Conservation (phyloP, 1,140 invertebrate genomes). For the Pachypsylla venusta region DNA sequence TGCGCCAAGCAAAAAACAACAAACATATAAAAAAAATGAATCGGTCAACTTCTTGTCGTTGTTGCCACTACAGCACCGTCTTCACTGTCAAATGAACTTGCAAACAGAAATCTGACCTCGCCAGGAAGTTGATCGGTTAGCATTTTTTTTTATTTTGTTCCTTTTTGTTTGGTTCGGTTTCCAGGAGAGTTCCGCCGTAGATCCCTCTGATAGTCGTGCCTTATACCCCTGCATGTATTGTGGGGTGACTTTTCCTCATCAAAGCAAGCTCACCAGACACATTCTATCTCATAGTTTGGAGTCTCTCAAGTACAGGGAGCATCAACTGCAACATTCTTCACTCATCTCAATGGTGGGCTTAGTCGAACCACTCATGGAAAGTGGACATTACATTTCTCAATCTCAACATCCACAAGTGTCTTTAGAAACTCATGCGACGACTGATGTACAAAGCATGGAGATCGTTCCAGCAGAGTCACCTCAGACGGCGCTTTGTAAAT, state of each 20-base stretch:
- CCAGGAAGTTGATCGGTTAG: constrained; percentile 64
- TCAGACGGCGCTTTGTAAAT: constrained; percentile 59
- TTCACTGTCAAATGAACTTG: too few species aligned
- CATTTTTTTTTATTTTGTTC: constrained; percentile 33
- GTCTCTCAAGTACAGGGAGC: constrained; percentile 66
- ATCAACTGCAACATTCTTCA: constrained; percentile 38
- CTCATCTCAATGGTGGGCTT: constrained; percentile 29
- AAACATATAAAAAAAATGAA: constrained; percentile 64
- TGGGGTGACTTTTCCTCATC: constrained; percentile 67
- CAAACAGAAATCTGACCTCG: constrained; percentile 12
- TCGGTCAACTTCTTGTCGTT: constrained; percentile 75
- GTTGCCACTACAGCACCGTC: too few species aligned
- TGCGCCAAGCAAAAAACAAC: constrained; percentile 3
- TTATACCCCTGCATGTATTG: constrained; percentile 58
- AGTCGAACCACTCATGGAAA: constrained; percentile 28
- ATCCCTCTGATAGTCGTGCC: constrained; percentile 32
- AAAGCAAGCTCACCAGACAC: constrained; percentile 75
- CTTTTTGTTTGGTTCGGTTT: constrained; percentile 64
- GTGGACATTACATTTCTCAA: constrained; percentile 22
- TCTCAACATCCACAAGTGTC: constrained; percentile 29
- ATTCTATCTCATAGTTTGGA: constrained; percentile 73
- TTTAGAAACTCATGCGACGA: constrained; percentile 35
- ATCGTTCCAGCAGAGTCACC: constrained; percentile 30
- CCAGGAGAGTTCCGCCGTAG: constrained; percentile 67
- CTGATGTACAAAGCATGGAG: constrained; percentile 31